Percentiles rank a stretch among this genome's conserved stretches.
Evolutionary conservation across 2,797 vertebrate genomes (phyloP).

Genomic region (Centropyge bicolor): DNA sequence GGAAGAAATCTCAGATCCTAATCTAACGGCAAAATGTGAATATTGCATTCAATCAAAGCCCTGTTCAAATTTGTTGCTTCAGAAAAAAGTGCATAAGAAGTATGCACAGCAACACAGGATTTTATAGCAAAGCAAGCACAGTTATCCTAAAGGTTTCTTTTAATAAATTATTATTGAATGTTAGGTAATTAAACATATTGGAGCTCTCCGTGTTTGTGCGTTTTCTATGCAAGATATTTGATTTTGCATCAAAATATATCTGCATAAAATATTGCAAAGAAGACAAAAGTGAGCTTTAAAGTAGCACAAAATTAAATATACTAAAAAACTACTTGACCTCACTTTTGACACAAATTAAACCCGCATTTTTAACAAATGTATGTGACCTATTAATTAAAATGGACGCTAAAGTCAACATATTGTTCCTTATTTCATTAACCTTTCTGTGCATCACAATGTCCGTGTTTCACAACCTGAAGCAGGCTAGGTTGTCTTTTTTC

Average conservation of each 20-base stretch:
- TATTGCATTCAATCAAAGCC: neutral
- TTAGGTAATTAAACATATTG: neutral
- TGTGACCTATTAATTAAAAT: neutral
- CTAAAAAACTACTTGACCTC: neutral
- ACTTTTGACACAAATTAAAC: neutral
- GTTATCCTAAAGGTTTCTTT: neutral
- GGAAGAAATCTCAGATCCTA: neutral
- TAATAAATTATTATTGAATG: neutral
- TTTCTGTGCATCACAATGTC: neutral
- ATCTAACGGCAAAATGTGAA: constrained; percentile 1
- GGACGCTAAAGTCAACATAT: neutral
- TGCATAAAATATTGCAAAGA: neutral
- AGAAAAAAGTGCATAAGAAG: neutral
- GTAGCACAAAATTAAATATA: neutral
- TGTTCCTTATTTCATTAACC: neutral
- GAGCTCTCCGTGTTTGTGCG: neutral
- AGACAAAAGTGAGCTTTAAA: neutral
- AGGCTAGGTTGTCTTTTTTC: neutral
- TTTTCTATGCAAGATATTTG: neutral
- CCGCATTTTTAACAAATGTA: neutral
- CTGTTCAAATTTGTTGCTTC: neutral
- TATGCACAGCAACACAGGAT: neutral
- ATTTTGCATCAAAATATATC: neutral
- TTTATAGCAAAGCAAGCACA: neutral
- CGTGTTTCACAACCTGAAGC: constrained; percentile 10